A percentile compares a stretch with the other conserved stretches of the same genome.
Conservation (phyloP, 1,140 invertebrate genomes). For the Plodia interpunctella region DNA sequence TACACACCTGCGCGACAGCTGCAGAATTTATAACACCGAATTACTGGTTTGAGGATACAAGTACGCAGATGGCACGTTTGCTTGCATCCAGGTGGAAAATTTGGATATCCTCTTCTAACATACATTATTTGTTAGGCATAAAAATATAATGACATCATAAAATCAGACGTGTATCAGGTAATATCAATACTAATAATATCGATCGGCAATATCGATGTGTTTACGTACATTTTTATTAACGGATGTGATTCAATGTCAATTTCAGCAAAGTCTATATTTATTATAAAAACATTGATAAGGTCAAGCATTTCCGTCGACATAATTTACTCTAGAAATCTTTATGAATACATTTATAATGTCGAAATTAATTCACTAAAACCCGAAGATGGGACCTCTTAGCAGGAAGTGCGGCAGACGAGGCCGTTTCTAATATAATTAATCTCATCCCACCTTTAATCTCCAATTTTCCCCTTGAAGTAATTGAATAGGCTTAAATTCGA, state of each 20-base stretch:
- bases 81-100: background rate
- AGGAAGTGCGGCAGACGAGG: slow-evolving; percentile 27
- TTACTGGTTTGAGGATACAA: slow-evolving; percentile 38
- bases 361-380: slow-evolving; percentile 33
- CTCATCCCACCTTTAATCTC: slow-evolving; percentile 36
- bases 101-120: background rate
- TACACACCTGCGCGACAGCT: slow-evolving; percentile 62
- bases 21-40: slow-evolving; percentile 51
- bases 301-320: background rate
- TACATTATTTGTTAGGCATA: background rate
- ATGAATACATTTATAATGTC: slow-evolving; percentile 37
- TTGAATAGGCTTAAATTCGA: slow-evolving; percentile 21
- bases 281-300: no score
- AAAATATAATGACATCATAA: background rate
- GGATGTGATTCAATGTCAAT: background rate
- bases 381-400: slow-evolving; percentile 26
- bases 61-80: slow-evolving; percentile 39
- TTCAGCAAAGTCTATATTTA: background rate
- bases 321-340: slow-evolving; percentile 34
- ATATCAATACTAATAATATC: background rate
- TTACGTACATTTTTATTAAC: background rate
- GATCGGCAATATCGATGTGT: background rate
- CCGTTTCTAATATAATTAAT: slow-evolving; percentile 42
- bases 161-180: background rate
- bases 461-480: slow-evolving; percentile 31